Evolutionary conservation across 2,113 vertebrate genomes (phyloP).

Genomic region (Leiothrix lutea): DNA sequence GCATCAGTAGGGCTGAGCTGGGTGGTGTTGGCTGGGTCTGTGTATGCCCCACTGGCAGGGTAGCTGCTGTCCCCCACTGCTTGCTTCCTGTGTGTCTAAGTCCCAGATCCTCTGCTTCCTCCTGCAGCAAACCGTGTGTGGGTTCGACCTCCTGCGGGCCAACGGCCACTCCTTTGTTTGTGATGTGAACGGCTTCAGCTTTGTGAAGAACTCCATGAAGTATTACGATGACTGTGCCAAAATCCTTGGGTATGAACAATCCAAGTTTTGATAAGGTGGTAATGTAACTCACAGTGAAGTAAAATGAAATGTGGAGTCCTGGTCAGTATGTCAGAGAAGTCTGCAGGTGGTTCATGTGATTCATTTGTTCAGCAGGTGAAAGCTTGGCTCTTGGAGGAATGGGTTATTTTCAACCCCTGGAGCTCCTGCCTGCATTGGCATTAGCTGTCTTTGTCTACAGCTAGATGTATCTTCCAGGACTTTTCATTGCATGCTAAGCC

Average conservation of each 20-base stretch:
- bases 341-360: not conserved
- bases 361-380: not conserved
- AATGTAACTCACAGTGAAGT: not conserved
- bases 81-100: not conserved
- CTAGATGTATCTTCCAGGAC: not conserved
- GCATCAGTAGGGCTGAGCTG: not conserved
- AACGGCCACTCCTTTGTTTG: slow-evolving; percentile 97
- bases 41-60: not conserved
- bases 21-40: not conserved
- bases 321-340: not conserved
- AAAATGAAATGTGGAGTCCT: not conserved
- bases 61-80: not conserved
- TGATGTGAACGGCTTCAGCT: slow-evolving; percentile 97
- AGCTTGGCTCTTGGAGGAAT: not conserved
- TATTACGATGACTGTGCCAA: slow-evolving; percentile 99
- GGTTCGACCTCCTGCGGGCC: slow-evolving; percentile 94
- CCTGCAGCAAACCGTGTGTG: slow-evolving; percentile 94
- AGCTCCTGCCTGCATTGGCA: not conserved
- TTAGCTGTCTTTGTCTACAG: not conserved
- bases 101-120: not conserved
- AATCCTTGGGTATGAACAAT: slow-evolving; percentile 87
- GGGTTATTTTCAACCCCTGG: not conserved
- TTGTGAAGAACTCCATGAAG: slow-evolving; percentile 99
- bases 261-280: not conserved
- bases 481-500: not conserved